Evolutionary conservation across 2,797 vertebrate genomes (phyloP).

Genomic region (Anolis apletophallus): DNA sequence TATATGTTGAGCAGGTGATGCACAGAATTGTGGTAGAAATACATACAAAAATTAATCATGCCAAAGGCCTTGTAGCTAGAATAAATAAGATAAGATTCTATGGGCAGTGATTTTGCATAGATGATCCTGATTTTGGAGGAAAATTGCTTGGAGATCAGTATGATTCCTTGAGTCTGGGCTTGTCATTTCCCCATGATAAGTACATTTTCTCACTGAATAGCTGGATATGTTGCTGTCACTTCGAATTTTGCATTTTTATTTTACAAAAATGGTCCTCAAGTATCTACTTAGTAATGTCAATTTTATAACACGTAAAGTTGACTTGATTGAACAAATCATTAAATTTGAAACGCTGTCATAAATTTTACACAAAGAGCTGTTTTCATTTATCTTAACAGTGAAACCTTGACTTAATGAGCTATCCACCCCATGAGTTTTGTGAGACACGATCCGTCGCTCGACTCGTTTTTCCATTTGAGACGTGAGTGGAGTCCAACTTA

Average conservation of each 20-base stretch:
- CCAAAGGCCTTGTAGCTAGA: no score
- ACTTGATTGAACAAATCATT: conserved; percentile 48
- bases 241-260: background rate
- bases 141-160: background rate
- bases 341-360: conserved; percentile 40
- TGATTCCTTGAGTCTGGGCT: background rate
- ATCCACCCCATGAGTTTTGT: no score
- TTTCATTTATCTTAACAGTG: conserved; percentile 23
- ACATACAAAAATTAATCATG: background rate
- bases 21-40: background rate
- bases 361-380: conserved; percentile 34
- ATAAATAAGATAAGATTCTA: conserved; percentile 42
- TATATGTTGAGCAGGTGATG: background rate
- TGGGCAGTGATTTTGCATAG: conserved; percentile 15
- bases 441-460: no score
- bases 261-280: no score
- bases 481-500: no score
- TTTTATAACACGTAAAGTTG: background rate
- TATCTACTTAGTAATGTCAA: background rate
- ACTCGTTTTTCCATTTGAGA: no score
- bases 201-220: background rate
- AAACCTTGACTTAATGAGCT: no score
- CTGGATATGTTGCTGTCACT: conserved; percentile 14
- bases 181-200: background rate
- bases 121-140: background rate